Evolutionary conservation across 2,797 vertebrate genomes (phyloP).

Genomic region (Lemur catta): DNA sequence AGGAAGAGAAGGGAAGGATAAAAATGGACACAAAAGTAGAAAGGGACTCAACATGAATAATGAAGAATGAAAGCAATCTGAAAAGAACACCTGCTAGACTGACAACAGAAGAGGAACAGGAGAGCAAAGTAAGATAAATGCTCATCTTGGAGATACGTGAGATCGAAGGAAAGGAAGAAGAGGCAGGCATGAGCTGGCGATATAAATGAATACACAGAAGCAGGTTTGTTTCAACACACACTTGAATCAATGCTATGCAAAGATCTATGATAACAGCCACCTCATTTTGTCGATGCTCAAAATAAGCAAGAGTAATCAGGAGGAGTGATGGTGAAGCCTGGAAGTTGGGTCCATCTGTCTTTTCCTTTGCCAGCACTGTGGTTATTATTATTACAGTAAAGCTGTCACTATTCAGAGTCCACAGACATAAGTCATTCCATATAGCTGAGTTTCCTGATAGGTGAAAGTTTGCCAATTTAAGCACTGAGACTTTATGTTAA

Average conservation of each 20-base stretch:
- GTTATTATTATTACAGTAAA: constrained; percentile 66
- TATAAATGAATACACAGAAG: constrained; percentile 68
- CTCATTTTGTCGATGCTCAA: constrained; percentile 60
- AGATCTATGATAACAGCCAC: constrained; percentile 68
- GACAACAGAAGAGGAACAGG: constrained; percentile 73
- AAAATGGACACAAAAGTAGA: constrained; percentile 73
- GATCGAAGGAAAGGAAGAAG: constrained; percentile 46
- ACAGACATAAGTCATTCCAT: constrained; percentile 34
- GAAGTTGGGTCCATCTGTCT: constrained; percentile 63
- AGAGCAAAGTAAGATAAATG: constrained; percentile 76
- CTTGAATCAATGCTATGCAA: constrained; percentile 66
- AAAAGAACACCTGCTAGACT: constrained; percentile 78
- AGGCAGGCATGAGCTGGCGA: constrained; percentile 43
- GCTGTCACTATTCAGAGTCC: constrained; percentile 47
- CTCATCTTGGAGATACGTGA: constrained; percentile 62
- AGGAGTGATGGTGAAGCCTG: constrained; percentile 60
- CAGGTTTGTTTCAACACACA: constrained; percentile 47
- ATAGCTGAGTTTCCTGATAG: constrained; percentile 40
- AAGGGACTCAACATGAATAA: constrained; percentile 67
- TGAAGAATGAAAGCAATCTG: constrained; percentile 78
- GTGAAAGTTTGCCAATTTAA: constrained; percentile 35
- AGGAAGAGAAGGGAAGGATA: constrained; percentile 53
- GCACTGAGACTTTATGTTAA: neutral
- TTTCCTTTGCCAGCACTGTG: constrained; percentile 39
- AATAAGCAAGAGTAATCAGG: constrained; percentile 68